phyloP scores from a whole-genome alignment of 2,113 vertebrate species.

The Centropus unirufus region DNA sequence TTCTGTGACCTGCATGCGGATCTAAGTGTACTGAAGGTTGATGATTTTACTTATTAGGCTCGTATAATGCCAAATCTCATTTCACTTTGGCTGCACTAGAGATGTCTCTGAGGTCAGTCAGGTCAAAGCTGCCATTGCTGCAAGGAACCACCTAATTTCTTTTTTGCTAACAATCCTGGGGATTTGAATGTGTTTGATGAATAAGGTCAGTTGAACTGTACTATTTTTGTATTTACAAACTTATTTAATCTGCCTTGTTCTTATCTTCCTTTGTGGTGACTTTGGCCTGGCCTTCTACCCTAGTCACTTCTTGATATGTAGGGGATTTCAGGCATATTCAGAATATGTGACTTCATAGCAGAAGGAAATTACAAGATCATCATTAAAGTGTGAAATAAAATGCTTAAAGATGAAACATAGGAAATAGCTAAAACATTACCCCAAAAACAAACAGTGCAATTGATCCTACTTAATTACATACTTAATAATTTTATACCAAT shows the following conservation, averaged over 20 bases:
- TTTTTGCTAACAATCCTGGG: not conserved
- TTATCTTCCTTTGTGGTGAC: not conserved
- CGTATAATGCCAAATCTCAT: not conserved
- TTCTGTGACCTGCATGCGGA: not conserved
- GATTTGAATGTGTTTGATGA: not conserved
- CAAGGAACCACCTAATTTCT: not conserved
- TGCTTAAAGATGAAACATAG: constrained; percentile 54
- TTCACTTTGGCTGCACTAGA: not conserved
- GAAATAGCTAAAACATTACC: constrained; percentile 61
- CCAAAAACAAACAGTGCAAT: constrained; percentile 55
- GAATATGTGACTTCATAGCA: not conserved
- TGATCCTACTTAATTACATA: constrained; percentile 69
- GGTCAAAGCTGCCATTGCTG: not conserved
- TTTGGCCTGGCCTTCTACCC: not conserved
- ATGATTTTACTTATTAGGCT: not conserved
- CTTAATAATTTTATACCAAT: constrained; percentile 63
- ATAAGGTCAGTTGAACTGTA: not conserved
- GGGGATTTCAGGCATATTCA: fast-evolving
- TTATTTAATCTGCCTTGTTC: not conserved
- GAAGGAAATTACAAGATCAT: constrained; percentile 22
- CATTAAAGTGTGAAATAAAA: constrained; percentile 67
- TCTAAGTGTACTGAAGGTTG: not conserved
- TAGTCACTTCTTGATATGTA: not conserved
- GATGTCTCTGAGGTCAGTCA: not conserved
- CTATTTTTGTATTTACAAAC: not conserved